A percentile compares a stretch with the other conserved stretches of the same genome.
These are phyloP conservation scores for Oreohelix idahoensis DNA, from an alignment of 1,140 invertebrate genomes.

Conservation along the genomic window DNA sequence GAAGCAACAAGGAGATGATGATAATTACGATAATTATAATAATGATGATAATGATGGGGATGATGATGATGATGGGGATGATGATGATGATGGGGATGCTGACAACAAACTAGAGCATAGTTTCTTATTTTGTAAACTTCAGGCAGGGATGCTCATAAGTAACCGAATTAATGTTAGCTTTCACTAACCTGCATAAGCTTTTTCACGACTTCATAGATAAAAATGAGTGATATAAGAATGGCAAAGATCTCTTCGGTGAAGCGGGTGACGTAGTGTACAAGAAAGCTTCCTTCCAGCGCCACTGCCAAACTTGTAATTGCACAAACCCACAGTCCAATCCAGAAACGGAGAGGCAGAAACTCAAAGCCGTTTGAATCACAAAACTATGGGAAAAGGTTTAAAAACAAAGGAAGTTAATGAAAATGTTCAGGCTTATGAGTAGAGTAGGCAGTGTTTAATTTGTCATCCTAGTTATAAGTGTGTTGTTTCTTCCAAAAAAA, in stretches of 20 bases:
- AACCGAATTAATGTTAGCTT: background rate
- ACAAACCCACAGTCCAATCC: constrained; percentile 92
- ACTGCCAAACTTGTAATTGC: constrained; percentile 87
- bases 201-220: constrained; percentile 80
- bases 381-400: constrained; percentile 78
- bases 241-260: constrained; percentile 99
- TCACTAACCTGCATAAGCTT: constrained; percentile 82
- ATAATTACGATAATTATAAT: too few relatives aligned
- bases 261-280: constrained; percentile 91
- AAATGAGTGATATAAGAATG: constrained; percentile 92
- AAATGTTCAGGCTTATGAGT: too few relatives aligned
- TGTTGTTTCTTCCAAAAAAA: too few relatives aligned
- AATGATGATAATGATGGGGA: too few relatives aligned
- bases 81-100: too few relatives aligned
- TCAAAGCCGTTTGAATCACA: constrained; percentile 84
- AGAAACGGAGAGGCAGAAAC: constrained; percentile 89
- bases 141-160: too few relatives aligned
- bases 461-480: too few relatives aligned
- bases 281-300: constrained; percentile 91
- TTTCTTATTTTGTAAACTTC: too few relatives aligned
- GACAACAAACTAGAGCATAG: too few relatives aligned
- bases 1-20: too few relatives aligned
- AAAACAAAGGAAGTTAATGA: background rate
- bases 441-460: too few relatives aligned
- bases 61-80: too few relatives aligned